A percentile compares a stretch with the other conserved stretches of the same genome.
Evolutionary conservation across 1,140 invertebrate genomes (phyloP).

Genomic region (Lithobius niger): DNA sequence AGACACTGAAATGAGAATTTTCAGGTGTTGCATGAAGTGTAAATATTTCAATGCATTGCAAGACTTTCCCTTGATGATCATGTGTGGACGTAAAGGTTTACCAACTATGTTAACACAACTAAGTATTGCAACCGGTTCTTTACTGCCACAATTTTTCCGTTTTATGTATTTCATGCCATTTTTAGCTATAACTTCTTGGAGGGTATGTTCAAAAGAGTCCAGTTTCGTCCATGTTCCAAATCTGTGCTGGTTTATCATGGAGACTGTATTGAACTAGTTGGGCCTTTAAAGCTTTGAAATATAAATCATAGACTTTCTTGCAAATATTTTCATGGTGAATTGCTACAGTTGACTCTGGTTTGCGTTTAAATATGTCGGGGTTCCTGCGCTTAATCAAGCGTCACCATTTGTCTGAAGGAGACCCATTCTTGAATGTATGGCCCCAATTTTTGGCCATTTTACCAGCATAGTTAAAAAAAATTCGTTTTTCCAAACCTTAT

Average conservation of each 20-base stretch:
- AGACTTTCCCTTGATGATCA: slow-evolving; percentile 1
- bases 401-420: slow-evolving; percentile 1
- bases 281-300: background rate
- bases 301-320: background rate
- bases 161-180: slow-evolving; percentile 7
- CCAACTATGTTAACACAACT: background rate
- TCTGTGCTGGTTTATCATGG: background rate
- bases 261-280: background rate
- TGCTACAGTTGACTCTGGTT: slow-evolving; percentile 2
- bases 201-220: background rate
- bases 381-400: background rate
- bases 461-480: background rate
- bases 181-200: slow-evolving; percentile 6
- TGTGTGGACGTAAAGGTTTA: background rate
- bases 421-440: slow-evolving; percentile 2
- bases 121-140: slow-evolving; percentile 6
- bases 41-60: background rate
- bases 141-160: slow-evolving; percentile 7
- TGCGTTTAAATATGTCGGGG: background rate
- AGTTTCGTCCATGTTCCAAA: slow-evolving; percentile 1
- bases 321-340: slow-evolving; percentile 1
- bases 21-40: background rate
- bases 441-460: background rate
- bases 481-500: slow-evolving; percentile 4
- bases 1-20: background rate